Conservation (phyloP, 2,113 vertebrate species). For the Eolophus roseicapilla region DNA sequence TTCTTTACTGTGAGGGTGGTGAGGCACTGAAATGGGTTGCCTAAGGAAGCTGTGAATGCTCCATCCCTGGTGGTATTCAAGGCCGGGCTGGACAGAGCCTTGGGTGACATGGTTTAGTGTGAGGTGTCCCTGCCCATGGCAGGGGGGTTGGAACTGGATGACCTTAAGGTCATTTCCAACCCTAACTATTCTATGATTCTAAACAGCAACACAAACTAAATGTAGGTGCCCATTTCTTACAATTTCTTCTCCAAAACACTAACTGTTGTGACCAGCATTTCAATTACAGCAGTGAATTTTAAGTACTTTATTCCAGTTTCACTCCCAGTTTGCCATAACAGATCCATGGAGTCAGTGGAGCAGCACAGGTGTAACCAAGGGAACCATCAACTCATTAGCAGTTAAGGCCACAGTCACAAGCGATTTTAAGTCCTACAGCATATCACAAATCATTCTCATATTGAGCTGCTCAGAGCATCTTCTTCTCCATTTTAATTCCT, state of each 20-base stretch:
- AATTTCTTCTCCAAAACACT: neutral
- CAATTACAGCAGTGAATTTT: neutral
- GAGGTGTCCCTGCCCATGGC: neutral
- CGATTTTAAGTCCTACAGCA: neutral
- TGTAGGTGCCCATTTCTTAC: neutral
- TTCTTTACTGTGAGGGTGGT: neutral
- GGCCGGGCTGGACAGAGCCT: no score
- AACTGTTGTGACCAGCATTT: neutral
- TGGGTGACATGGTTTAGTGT: no score
- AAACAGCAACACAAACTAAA: neutral
- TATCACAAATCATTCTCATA: neutral
- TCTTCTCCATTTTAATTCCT: conserved; percentile 12
- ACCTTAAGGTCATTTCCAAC: neutral
- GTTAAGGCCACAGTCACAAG: neutral
- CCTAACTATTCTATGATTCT: neutral
- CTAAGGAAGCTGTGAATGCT: neutral
- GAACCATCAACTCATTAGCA: neutral
- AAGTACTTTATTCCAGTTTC: neutral
- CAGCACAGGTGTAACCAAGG: neutral
- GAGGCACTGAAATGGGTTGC: neutral
- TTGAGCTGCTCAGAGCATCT: neutral
- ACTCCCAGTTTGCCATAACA: neutral
- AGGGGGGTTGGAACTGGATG: neutral
- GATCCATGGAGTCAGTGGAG: neutral
- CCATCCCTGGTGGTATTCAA: no score